Evolutionary conservation across 2,797 vertebrate genomes (phyloP), one percentile per base, ranked within the genome.

Genomic region (Mormyrus proboscirostris): DNA sequence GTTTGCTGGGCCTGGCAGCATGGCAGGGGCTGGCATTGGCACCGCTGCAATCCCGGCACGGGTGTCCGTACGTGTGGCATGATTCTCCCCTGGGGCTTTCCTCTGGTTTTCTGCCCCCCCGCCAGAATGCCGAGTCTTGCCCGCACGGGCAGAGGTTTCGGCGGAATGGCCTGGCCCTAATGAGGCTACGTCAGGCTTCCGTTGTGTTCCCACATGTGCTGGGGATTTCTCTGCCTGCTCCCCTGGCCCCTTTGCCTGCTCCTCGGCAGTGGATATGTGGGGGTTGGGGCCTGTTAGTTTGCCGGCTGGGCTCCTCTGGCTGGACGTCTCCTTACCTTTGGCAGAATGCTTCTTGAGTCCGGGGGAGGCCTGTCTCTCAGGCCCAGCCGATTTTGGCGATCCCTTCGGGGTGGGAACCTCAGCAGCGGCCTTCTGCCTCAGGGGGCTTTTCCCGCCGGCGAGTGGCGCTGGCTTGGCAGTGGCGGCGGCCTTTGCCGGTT

Each of bases 401-500:
- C 94, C 92, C 93, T 97, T 98, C 88, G 93, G 93, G 38, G 88
- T 79, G 69, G 92, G 76, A 55, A 92, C 93, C 73, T 95, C 95
- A 50, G 92, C 55, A 86, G 90, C n/a, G 89, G 90, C 88, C 95
- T 97, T 99, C 0, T 91, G 94, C 94, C 97, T 98, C 0, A 90
- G 88, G 89, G 95, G 96, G 90, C 95, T 96, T 94, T 94, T 97
- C 92, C 94, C 95, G 65, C 90, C 90, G 73, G 9, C 91, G 16
- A 19, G 89, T 4, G 93, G 88, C 3, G 93, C 86, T 8, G 92
- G 92, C 92, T 96, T 99, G 90, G 96, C 92, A 83, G 92, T 91
- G 90, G 95, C 95, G 16, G 93, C 50, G 14, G 92, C 33, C 89
- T 94, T 95, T 89, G 88, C 89, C 88, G 92, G 79, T 96, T 97